A percentile compares a stretch with the other conserved stretches of the same genome.
Evolutionary conservation across 1,140 invertebrate genomes (phyloP).

Genomic region (Drosophila bifasciata): DNA sequence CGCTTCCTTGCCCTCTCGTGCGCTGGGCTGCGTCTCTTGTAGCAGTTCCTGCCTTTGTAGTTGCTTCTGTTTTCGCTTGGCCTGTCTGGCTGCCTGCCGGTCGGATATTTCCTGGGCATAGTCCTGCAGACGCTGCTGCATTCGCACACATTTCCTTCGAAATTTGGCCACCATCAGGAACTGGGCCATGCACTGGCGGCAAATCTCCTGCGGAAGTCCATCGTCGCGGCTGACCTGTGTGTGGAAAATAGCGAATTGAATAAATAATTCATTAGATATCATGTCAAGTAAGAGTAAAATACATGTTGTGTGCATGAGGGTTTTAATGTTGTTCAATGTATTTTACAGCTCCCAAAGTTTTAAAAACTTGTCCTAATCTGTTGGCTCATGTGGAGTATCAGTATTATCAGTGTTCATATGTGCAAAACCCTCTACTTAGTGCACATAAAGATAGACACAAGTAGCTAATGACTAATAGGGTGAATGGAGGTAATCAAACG

Average conservation of each 20-base stretch:
- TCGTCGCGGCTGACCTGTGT: slow-evolving; percentile 72
- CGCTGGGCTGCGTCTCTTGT: not conserved
- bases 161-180: slow-evolving; percentile 80
- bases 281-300: too few species aligned
- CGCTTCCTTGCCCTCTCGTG: not conserved
- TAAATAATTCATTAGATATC: slow-evolving; percentile 12
- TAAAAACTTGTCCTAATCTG: too few species aligned
- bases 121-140: slow-evolving; percentile 66
- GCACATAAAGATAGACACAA: too few species aligned
- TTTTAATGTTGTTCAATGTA: too few species aligned
- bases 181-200: slow-evolving; percentile 74
- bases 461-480: too few species aligned
- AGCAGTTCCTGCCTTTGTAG: not conserved
- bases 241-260: not conserved
- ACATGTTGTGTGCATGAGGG: too few species aligned
- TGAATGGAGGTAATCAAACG: too few species aligned
- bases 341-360: too few species aligned
- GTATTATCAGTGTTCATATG: too few species aligned
- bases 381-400: too few species aligned
- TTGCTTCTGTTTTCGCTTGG: slow-evolving; percentile 28
- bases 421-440: too few species aligned
- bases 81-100: slow-evolving; percentile 26
- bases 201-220: slow-evolving; percentile 77
- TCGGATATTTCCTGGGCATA: slow-evolving; percentile 50
- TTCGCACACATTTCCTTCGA: slow-evolving; percentile 70